Conservation (phyloP, 1,140 invertebrate genomes). For the Calycopis cecrops region DNA sequence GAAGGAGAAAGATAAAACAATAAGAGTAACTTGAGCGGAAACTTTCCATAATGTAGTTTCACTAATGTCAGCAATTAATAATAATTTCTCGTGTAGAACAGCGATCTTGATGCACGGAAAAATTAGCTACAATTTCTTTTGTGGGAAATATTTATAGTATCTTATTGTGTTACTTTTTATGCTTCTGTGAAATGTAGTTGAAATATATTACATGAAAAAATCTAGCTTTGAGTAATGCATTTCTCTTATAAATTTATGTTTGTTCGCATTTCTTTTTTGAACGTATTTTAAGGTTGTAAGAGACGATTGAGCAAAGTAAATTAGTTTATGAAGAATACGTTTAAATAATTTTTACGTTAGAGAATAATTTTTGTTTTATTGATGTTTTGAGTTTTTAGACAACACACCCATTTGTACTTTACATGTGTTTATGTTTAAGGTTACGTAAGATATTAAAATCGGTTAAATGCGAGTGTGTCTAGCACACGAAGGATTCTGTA, state of each 20-base stretch:
- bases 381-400: no score
- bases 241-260: not conserved
- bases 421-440: no score
- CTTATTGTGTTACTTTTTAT: constrained; percentile 4
- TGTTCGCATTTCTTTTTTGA: not conserved
- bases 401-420: no score
- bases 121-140: constrained; percentile 6
- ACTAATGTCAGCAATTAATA: constrained; percentile 36
- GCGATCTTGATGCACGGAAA: constrained; percentile 16
- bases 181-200: constrained; percentile 9
- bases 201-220: constrained; percentile 4
- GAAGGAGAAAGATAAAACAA: constrained; percentile 31
- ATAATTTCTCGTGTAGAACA: constrained; percentile 22
- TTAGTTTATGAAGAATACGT: no score
- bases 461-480: no score
- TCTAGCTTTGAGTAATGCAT: constrained; percentile 8
- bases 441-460: no score
- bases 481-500: no score
- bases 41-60: constrained; percentile 33
- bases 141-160: constrained; percentile 6
- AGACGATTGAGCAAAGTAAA: not conserved
- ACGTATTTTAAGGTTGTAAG: not conserved
- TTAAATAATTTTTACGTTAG: no score
- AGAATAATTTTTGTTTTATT: no score
- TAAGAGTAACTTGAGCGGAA: constrained; percentile 32